These are phyloP conservation scores for Tyrannus savana DNA, from an alignment of 2,113 vertebrate genomes.

Conservation along the genomic window DNA sequence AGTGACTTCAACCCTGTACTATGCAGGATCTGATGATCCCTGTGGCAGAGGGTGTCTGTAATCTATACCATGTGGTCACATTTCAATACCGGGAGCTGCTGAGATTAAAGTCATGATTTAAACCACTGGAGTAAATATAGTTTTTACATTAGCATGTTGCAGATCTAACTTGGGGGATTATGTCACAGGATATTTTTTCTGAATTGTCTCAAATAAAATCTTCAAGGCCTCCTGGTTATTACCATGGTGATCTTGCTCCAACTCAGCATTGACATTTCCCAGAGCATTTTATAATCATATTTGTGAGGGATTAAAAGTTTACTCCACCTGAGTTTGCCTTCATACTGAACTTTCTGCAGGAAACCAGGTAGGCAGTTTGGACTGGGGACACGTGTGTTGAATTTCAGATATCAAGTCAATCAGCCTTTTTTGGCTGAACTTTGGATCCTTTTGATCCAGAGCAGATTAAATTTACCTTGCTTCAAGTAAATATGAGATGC, in stretches of 20 bases:
- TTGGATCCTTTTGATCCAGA: not conserved
- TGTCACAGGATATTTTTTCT: constrained; percentile 44
- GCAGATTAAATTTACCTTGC: not conserved
- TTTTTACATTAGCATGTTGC: constrained; percentile 2
- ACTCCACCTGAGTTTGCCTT: constrained; percentile 17
- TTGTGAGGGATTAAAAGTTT: constrained; percentile 7
- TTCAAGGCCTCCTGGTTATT: constrained; percentile 41
- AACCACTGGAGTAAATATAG: constrained; percentile 30
- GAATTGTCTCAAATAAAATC: constrained; percentile 44
- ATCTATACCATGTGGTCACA: constrained; percentile 15
- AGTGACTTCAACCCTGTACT: constrained; percentile 3
- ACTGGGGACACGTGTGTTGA: not conserved
- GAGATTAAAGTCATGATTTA: constrained; percentile 56
- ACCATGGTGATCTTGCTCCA: constrained; percentile 64
- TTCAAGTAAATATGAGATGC: not conserved
- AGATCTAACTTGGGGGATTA: constrained; percentile 12
- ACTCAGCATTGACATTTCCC: constrained; percentile 39
- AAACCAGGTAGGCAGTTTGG: not conserved
- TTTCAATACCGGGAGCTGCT: not conserved
- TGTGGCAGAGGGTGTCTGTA: not conserved
- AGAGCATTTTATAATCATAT: constrained; percentile 35
- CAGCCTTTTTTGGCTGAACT: not conserved
- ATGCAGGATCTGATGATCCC: not conserved
- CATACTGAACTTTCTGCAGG: not conserved
- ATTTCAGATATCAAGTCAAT: not conserved